phyloP scores from a whole-genome alignment of 2,797 vertebrate genomes.

The Sebastes umbrosus region DNA sequence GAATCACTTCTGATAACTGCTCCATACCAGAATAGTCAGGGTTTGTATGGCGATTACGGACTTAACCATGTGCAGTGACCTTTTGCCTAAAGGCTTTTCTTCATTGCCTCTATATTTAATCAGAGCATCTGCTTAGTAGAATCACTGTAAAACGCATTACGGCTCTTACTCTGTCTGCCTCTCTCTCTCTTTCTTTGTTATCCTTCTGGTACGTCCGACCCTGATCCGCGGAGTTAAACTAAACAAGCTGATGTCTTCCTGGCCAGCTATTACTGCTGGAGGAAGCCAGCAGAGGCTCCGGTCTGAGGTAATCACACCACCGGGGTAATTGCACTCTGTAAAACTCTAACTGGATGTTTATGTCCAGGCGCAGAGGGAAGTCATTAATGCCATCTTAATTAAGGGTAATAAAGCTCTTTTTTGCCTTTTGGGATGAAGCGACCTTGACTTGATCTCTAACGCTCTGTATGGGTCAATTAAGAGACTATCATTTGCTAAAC shows the following conservation, averaged over 20 bases:
- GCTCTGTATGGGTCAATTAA: slow-evolving; percentile 41
- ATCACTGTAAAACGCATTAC: slow-evolving; percentile 42
- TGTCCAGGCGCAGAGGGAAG: slow-evolving; percentile 76
- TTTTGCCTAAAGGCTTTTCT: slow-evolving; percentile 51
- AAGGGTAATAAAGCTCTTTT: slow-evolving; percentile 73
- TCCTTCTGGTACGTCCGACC: slow-evolving; percentile 43
- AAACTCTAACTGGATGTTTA: slow-evolving; percentile 81
- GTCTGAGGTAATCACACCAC: slow-evolving; percentile 79
- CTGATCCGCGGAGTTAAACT: slow-evolving; percentile 72
- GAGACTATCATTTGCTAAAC: slow-evolving; percentile 41
- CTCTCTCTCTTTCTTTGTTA: slow-evolving; percentile 39
- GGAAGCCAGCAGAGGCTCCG: slow-evolving; percentile 69
- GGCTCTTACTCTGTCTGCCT: slow-evolving; percentile 9
- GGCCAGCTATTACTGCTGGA: slow-evolving; percentile 68
- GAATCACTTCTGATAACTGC: slow-evolving; percentile 31
- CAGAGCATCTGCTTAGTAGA: slow-evolving; percentile 44
- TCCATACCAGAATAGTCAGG: slow-evolving; percentile 5
- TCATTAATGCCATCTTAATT: slow-evolving; percentile 83
- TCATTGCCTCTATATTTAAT: slow-evolving; percentile 51
- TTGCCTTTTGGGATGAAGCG: slow-evolving; percentile 62
- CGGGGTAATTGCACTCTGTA: slow-evolving; percentile 78
- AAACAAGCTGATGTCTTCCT: slow-evolving; percentile 80
- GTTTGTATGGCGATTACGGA: slow-evolving; percentile 38
- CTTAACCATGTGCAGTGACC: slow-evolving; percentile 43
- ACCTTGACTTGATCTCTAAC: slow-evolving; percentile 71